Evolutionary conservation across 1,140 invertebrate genomes (phyloP).

Genomic region (Ceratina australensis): DNA sequence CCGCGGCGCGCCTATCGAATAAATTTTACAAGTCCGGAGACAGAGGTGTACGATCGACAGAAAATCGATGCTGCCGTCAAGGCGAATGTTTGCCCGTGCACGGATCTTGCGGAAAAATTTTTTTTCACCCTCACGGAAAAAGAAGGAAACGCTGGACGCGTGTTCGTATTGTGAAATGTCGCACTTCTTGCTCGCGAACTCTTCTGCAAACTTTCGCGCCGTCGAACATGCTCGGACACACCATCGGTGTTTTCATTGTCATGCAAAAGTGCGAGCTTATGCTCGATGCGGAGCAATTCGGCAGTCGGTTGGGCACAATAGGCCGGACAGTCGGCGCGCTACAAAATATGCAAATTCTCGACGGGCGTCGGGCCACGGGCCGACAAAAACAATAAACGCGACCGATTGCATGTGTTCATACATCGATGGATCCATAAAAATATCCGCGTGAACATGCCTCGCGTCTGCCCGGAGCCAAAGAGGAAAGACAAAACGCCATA

Average conservation of each 20-base stretch:
- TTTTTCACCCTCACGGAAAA: too few relatives aligned
- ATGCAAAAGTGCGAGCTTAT: slow-evolving; percentile 76
- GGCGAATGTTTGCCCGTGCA: too few relatives aligned
- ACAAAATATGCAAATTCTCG: slow-evolving; percentile 73
- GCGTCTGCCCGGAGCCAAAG: slow-evolving; percentile 8
- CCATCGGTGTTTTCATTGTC: slow-evolving; percentile 67
- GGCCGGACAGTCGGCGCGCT: slow-evolving; percentile 60
- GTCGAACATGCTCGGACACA: slow-evolving; percentile 58
- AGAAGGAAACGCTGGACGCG: too few relatives aligned
- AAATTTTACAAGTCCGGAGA: slow-evolving; percentile 32
- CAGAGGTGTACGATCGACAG: not conserved
- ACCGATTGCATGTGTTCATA: slow-evolving; percentile 75
- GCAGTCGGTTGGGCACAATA: slow-evolving; percentile 73
- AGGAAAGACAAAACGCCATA: slow-evolving; percentile 46
- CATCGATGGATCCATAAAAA: slow-evolving; percentile 75
- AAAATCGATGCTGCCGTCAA: too few relatives aligned
- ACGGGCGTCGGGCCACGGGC: slow-evolving; percentile 56
- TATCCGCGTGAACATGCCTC: slow-evolving; percentile 64
- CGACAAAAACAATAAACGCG: slow-evolving; percentile 76
- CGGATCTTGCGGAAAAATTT: too few relatives aligned
- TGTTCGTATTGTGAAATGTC: too few relatives aligned
- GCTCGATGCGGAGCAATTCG: slow-evolving; percentile 72
- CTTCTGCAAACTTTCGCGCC: slow-evolving; percentile 22
- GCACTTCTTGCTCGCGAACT: slow-evolving; percentile 16
- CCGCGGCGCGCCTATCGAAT: not conserved